phyloP scores from a whole-genome alignment of 2,797 vertebrate species.

The Rhabdomys pumilio region DNA sequence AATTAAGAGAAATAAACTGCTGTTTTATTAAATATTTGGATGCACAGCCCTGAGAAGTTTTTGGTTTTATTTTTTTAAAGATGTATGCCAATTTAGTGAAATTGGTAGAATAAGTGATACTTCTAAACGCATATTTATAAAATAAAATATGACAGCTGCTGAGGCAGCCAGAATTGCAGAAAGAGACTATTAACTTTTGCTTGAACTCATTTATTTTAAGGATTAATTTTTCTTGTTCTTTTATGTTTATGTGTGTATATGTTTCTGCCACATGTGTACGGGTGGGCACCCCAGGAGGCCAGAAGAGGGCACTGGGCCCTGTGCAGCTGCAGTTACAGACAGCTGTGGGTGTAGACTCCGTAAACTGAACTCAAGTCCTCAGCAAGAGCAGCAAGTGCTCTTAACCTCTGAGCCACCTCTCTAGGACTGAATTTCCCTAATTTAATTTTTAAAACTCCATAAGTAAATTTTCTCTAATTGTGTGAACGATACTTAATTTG shows the following conservation, averaged over 20 bases:
- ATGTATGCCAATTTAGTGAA: background rate
- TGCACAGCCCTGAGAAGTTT: background rate
- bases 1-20: background rate
- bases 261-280: background rate
- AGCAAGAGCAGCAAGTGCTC: background rate
- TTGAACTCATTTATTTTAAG: slow-evolving; percentile 27
- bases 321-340: background rate
- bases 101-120: background rate
- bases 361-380: background rate
- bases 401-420: background rate
- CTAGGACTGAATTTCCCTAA: background rate
- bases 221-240: background rate
- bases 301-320: background rate
- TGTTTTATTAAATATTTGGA: slow-evolving; percentile 19
- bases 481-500: background rate
- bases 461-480: background rate
- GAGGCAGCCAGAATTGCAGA: background rate
- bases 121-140: slow-evolving; percentile 17
- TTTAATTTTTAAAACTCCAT: slow-evolving; percentile 10
- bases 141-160: background rate
- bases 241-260: background rate
- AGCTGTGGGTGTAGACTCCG: background rate
- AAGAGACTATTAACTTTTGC: slow-evolving; percentile 25
- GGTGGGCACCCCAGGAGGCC: too few species aligned
- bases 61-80: background rate